Base-by-base conservation (phyloP, 1,140 invertebrate species). In the Theocolax elegans region DNA sequence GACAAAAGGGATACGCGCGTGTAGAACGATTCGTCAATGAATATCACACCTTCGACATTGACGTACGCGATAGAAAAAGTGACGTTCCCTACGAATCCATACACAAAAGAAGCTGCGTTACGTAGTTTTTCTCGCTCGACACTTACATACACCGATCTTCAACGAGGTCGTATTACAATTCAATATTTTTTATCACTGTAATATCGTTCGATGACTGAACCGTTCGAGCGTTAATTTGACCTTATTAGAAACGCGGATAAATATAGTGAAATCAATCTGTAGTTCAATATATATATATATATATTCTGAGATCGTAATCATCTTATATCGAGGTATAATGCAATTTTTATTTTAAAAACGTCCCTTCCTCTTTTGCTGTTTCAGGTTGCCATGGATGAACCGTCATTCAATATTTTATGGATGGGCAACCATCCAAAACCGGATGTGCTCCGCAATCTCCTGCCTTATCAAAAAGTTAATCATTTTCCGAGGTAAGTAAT, bases 371-470 rank as follows among this genome's bases (percentile, higher is more conserved):
- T 23, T 48, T 66, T 75, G 58, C 72, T 56, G 44, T 81, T 79
- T 48, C 65, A 87, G 85, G 84, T 87, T 21, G 59, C 84, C 8
- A 77, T 81, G 62, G 83, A 77, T 70, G 90, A 90, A 59, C 88
- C 89, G 42, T 92, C 95, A 80, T 97, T 93, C 82, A 97, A 95
- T 82, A 81, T 97, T 27, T 78, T 97, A 17, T 97, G 96, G 96
- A 95, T 94, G 49, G 95, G 95, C 17, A 90, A 93, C 27, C 95
- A 97, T 83, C 92, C 95, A 6, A 97, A 97, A 81, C 93, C 95
- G 35, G 94, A 96, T 80, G 89, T 93, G 7, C 86, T 97, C 23
- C 87, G 94, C 70, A 90, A 90, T 53, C 85, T 97, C 69, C 88
- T 91, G 51, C 89, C 93, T 35, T 94, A 95, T 82, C 95, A 97